Percentiles rank a stretch among this genome's conserved stretches.
Evolutionary conservation across 2,888 invertebrate species (phyloP).

Genomic region (Microplitis deprimator): DNA sequence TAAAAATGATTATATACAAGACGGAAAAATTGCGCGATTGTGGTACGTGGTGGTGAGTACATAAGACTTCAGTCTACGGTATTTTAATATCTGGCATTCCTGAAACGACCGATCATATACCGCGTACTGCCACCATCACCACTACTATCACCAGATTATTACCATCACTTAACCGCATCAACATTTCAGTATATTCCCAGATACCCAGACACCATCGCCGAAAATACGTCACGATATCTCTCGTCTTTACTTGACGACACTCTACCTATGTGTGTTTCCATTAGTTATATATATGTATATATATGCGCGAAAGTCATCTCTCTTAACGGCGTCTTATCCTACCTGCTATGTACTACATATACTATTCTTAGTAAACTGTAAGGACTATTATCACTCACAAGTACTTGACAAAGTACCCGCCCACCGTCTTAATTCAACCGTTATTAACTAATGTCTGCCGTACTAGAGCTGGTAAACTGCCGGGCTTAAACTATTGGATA

Average conservation of each 20-base stretch:
- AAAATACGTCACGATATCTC: neutral
- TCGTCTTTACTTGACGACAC: neutral
- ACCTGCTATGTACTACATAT: neutral
- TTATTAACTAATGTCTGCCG: neutral
- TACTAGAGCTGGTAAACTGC: neutral
- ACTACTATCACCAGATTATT: constrained; percentile 10
- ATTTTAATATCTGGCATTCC: constrained; percentile 71
- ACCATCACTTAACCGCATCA: neutral
- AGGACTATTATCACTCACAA: constrained; percentile 12
- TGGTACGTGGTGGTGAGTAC: constrained; percentile 49
- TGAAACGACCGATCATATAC: constrained; percentile 65
- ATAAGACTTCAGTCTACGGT: constrained; percentile 62
- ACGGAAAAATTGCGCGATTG: constrained; percentile 42
- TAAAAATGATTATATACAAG: constrained; percentile 39
- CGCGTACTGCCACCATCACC: constrained; percentile 49
- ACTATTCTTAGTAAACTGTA: constrained; percentile 10
- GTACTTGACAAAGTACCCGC: neutral
- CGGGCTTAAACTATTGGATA: neutral
- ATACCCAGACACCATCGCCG: neutral
- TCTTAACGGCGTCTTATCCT: neutral
- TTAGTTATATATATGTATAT: neutral
- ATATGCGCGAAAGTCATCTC: neutral
- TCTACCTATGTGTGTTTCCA: neutral
- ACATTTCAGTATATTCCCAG: neutral
- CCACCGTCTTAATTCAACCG: constrained; percentile 10